phyloP scores from a whole-genome alignment of 2,113 vertebrate species.

The Sialia sialis region DNA sequence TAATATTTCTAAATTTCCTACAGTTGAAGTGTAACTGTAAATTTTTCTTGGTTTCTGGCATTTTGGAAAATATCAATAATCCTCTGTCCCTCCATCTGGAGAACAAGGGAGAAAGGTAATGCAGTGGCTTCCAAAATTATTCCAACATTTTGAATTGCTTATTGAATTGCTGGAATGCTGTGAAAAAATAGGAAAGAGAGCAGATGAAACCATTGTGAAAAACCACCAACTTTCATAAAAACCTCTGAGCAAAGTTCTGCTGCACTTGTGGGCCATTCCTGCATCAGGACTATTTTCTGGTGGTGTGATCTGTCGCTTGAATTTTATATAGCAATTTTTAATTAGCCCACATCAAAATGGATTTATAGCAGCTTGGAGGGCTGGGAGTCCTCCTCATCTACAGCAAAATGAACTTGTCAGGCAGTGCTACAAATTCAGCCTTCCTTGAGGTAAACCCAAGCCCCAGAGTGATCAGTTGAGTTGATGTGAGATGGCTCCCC shows the following conservation, averaged over 20 bases:
- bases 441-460: neutral
- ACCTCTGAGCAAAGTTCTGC: neutral
- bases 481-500: neutral
- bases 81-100: neutral
- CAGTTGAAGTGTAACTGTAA: neutral
- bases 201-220: neutral
- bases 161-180: too few species aligned
- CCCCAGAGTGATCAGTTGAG: neutral
- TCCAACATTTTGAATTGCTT: neutral
- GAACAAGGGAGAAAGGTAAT: neutral
- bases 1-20: neutral
- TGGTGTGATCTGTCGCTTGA: neutral
- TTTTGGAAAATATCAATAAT: neutral
- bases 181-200: neutral
- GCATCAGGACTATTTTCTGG: neutral
- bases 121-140: neutral
- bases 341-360: neutral
- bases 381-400: neutral
- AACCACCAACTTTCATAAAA: neutral
- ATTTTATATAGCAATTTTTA: neutral
- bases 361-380: neutral
- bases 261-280: neutral
- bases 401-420: slow-evolving; percentile 7
- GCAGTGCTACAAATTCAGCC: neutral
- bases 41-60: neutral